Percentiles rank a stretch among this genome's conserved stretches.
Evolutionary conservation across 2,888 invertebrate species (phyloP).

Genomic region (Dicycla oo): DNA sequence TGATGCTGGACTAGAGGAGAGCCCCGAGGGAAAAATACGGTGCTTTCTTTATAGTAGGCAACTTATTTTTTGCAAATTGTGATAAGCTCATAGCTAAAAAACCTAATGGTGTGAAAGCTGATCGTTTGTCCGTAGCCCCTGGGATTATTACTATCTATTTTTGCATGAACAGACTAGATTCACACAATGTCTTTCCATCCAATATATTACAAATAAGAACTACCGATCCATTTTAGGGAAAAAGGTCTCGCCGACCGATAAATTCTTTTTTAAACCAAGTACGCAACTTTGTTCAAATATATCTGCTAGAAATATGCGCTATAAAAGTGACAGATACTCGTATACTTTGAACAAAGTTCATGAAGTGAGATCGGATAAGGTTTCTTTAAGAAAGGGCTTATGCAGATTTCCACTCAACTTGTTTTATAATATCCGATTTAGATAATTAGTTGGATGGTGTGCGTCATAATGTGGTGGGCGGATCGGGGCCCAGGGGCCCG

Average conservation of each 20-base stretch:
- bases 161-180: constrained; percentile 72
- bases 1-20: constrained; percentile 32
- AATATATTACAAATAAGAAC: constrained; percentile 55
- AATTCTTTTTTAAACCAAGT: constrained; percentile 59
- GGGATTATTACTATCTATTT: constrained; percentile 70
- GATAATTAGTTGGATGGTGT: constrained; percentile 46
- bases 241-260: constrained; percentile 54
- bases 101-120: constrained; percentile 79
- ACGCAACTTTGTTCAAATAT: constrained; percentile 54
- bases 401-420: constrained; percentile 50
- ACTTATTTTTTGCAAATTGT: constrained; percentile 73
- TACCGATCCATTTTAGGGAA: constrained; percentile 45
- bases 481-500: constrained; percentile 2
- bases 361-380: constrained; percentile 48
- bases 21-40: constrained; percentile 33
- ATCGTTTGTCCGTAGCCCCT: constrained; percentile 75
- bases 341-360: constrained; percentile 59
- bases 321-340: constrained; percentile 52
- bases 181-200: constrained; percentile 57
- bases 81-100: constrained; percentile 77
- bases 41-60: constrained; percentile 55
- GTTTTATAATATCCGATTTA: constrained; percentile 55
- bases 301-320: constrained; percentile 59
- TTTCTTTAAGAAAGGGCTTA: constrained; percentile 42
- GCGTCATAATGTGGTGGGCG: constrained; percentile 33